phyloP scores from a whole-genome alignment of 2,113 vertebrate species.

The Nyctibius bracteatus region DNA sequence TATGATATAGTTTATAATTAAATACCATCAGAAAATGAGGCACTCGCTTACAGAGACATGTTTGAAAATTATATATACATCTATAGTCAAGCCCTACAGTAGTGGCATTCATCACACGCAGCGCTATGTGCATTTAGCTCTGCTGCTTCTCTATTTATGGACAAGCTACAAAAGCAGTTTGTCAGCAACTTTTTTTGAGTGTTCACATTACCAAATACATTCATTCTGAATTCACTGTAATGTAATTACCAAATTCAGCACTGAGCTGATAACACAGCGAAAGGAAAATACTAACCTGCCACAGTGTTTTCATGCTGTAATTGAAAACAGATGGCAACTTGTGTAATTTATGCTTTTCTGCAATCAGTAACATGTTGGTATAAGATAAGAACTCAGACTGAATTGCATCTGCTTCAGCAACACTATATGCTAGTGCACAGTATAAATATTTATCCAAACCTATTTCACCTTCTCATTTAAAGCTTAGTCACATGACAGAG shows the following conservation, averaged over 20 bases:
- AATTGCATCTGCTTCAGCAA: slow-evolving; percentile 49
- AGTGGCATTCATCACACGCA: background rate
- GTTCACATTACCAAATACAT: slow-evolving; percentile 22
- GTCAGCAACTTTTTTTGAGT: slow-evolving; percentile 38
- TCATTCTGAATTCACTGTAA: slow-evolving; percentile 10
- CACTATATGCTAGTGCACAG: slow-evolving; percentile 34
- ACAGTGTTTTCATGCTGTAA: slow-evolving; percentile 48
- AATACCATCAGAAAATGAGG: background rate
- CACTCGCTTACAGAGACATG: background rate
- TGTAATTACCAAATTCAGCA: background rate
- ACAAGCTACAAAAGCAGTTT: slow-evolving; percentile 36
- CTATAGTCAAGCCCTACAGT: background rate
- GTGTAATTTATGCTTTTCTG: slow-evolving; percentile 29
- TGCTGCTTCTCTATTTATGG: slow-evolving; percentile 38
- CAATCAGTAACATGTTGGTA: slow-evolving; percentile 1
- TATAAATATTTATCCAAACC: slow-evolving; percentile 59
- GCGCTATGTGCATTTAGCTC: background rate
- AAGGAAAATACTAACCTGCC: slow-evolving; percentile 45
- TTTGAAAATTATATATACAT: background rate
- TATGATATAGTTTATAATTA: background rate
- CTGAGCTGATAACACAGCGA: background rate
- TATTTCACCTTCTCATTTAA: slow-evolving; percentile 28
- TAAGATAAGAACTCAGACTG: slow-evolving; percentile 36
- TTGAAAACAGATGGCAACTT: slow-evolving; percentile 42
- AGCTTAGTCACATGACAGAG: background rate